phyloP scores from a whole-genome alignment of 2,888 invertebrate genomes.

The Epicampocera succincta region DNA sequence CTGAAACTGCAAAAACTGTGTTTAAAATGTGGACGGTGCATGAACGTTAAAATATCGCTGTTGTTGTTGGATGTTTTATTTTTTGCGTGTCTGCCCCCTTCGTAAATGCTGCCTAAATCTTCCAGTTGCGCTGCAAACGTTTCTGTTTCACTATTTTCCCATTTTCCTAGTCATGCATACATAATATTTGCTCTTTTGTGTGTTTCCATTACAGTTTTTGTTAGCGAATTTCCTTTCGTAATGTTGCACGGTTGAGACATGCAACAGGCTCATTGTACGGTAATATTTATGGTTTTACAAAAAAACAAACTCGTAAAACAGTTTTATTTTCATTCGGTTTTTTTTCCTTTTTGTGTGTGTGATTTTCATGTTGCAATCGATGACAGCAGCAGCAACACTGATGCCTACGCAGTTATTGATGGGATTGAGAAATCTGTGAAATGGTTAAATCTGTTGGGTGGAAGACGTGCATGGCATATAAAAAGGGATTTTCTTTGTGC shows the following conservation, averaged over 20 bases:
- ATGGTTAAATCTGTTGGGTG: not conserved
- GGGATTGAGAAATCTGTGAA: slow-evolving; percentile 22
- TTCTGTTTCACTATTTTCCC: slow-evolving; percentile 24
- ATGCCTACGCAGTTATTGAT: slow-evolving; percentile 62
- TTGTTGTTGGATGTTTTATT: not conserved
- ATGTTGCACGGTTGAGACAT: slow-evolving; percentile 23
- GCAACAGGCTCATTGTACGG: slow-evolving; percentile 37
- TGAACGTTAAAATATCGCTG: not conserved
- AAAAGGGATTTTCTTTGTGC: too few relatives aligned
- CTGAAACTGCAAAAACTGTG: not conserved
- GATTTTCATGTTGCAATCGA: slow-evolving; percentile 66
- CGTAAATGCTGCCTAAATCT: slow-evolving; percentile 1
- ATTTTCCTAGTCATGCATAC: slow-evolving; percentile 52
- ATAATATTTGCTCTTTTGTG: slow-evolving; percentile 37
- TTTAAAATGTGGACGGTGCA: too few relatives aligned
- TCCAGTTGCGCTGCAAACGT: slow-evolving; percentile 16
- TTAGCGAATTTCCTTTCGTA: slow-evolving; percentile 54
- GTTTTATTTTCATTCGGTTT: slow-evolving; percentile 31
- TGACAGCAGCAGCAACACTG: slow-evolving; percentile 63
- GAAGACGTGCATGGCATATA: too few relatives aligned
- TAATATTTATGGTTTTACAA: not conserved
- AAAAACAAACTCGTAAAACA: slow-evolving; percentile 18
- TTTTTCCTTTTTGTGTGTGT: slow-evolving; percentile 43
- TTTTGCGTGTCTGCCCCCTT: not conserved
- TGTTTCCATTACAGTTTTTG: slow-evolving; percentile 14